Conservation (phyloP, 2,113 vertebrate species). For the Amazona vittata region DNA sequence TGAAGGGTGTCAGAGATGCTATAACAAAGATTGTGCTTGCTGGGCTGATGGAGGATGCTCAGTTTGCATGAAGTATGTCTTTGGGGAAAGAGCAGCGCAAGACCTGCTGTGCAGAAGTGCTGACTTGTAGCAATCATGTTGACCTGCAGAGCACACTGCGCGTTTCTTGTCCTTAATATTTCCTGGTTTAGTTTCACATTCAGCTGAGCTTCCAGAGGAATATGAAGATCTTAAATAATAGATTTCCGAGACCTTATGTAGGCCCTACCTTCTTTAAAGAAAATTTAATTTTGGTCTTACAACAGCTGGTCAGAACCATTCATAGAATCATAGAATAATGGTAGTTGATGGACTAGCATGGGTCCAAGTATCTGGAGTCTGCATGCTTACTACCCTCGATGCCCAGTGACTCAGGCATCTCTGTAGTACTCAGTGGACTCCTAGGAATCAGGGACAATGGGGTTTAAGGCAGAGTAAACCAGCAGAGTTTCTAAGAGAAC, state of each 20-base stretch:
- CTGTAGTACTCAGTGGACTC: rapidly evolving
- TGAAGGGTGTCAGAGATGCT: not conserved
- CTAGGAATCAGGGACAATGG: not conserved
- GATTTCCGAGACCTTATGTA: rapidly evolving
- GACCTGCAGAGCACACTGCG: not conserved
- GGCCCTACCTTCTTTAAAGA: not conserved
- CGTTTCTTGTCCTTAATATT: not conserved
- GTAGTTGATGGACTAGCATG: not conserved
- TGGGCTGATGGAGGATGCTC: not conserved
- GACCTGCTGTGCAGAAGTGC: not conserved
- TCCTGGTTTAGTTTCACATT: not conserved
- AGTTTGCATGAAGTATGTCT: not conserved
- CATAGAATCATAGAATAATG: not conserved
- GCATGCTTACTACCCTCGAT: rapidly evolving
- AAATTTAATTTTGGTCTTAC: not conserved
- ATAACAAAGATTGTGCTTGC: not conserved
- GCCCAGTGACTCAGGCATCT: not conserved
- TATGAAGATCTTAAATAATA: not conserved
- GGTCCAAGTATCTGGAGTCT: not conserved
- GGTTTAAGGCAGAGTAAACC: not conserved
- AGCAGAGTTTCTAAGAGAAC: no score
- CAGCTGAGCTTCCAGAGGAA: not conserved
- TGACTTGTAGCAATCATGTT: not conserved
- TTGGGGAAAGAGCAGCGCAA: not conserved
- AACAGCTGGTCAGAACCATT: not conserved